Conservation (phyloP, 1,140 invertebrate species). For the Sycophaga agraensis region DNA sequence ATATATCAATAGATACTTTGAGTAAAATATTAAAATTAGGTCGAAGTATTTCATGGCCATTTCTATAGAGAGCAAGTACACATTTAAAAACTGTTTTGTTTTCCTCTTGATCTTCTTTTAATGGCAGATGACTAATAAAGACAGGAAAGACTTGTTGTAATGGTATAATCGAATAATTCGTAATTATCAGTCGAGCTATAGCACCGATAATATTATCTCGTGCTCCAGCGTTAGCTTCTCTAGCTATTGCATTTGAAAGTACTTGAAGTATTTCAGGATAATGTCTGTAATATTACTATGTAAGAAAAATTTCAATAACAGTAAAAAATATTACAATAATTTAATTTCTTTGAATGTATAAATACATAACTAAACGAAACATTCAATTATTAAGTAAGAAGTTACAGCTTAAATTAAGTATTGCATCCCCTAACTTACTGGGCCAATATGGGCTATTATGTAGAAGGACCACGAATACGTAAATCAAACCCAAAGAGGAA, state of each 20-base stretch:
- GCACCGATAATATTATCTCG: slow-evolving; percentile 80
- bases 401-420: too few species aligned
- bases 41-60: slow-evolving; percentile 59
- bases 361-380: too few species aligned
- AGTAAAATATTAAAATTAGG: slow-evolving; percentile 60
- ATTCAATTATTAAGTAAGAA: too few species aligned
- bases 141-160: slow-evolving; percentile 72
- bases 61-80: slow-evolving; percentile 65
- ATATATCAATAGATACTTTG: slow-evolving; percentile 47
- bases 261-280: slow-evolving; percentile 67
- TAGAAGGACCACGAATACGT: too few species aligned
- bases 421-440: too few species aligned
- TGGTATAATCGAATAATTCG: slow-evolving; percentile 65
- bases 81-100: slow-evolving; percentile 71
- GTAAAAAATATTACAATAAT: too few species aligned
- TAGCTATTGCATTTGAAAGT: slow-evolving; percentile 65
- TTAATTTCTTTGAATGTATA: too few species aligned
- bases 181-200: slow-evolving; percentile 71
- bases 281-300: slow-evolving; percentile 49
- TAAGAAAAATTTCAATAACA: slow-evolving; percentile 10
- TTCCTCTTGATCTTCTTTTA: slow-evolving; percentile 76
- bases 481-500: too few species aligned
- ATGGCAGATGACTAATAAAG: slow-evolving; percentile 70
- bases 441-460: too few species aligned
- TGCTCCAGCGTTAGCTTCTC: slow-evolving; percentile 64